Base-by-base conservation (phyloP, 1,140 invertebrate species). In the Drosophila ficusphila region DNA sequence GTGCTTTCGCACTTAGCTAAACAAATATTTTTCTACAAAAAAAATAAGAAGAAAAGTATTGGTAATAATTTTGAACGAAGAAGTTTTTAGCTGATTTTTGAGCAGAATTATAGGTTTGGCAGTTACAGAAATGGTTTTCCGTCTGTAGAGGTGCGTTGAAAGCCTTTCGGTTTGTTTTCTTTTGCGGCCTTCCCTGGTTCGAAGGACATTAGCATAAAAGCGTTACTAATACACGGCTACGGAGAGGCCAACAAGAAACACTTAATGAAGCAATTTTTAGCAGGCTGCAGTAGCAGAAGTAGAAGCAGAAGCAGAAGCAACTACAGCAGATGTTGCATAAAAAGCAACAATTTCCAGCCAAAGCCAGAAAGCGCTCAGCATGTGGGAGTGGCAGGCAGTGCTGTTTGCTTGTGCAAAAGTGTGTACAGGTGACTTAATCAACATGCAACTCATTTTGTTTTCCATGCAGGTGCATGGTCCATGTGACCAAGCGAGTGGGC, bases 231-330 rank as follows among this genome's bases (percentile, higher is more conserved):
- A 86, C 76, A 81, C 67, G 76, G 62, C 53, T 48, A 57, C 58
- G 47, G 27, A 60, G 79, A 68, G 72, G 57, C 72, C 67, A 85
- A 85, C 81, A 86, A 86, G 81, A 86, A 86, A 88, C 77, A 86
- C 81, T 88, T 86, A 86, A 86, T 86, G 81, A 86, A 86, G 81
- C 81, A 86, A 86, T 86, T 88, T 86, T 86, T 86, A 79, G 76
- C 34, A 67, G 65, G 41, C 62, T 77, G 56, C 23, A 41, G 31
- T 41, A 61, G 25, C 49, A 56, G 25, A 41, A 49, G 18, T 34
- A 42, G n/a, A n/a, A n/a, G n/a, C 49, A 51, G 34, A 42, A 61
- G 25, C 49, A 56, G 25, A 41, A 49, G 18, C 39, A 42, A 39
- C 42, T 60, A 54, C 53, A 49, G 57, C 62, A 53, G 75, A 76